These are phyloP conservation scores for Melinopterus prodromus DNA, from an alignment of 2,888 invertebrate genomes.

Conservation along the genomic window DNA sequence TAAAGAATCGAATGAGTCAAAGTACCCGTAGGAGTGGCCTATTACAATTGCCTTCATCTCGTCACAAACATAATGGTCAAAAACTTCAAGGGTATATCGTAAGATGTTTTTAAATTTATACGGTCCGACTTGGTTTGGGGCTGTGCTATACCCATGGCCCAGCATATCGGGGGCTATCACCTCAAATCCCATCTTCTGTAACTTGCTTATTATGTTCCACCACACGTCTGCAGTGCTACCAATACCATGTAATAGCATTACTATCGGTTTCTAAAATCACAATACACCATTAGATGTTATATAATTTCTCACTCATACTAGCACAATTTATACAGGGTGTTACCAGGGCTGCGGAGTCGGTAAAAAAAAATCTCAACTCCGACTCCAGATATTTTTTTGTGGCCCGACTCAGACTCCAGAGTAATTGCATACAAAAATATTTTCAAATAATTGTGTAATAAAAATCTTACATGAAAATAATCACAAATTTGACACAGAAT, in stretches of 20 bases:
- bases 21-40: conserved; percentile 74
- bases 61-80: conserved; percentile 67
- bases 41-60: conserved; percentile 66
- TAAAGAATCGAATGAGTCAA: neutral
- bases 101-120: conserved; percentile 70
- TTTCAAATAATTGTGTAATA: no score
- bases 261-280: conserved; percentile 60
- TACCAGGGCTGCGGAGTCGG: no score
- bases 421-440: no score
- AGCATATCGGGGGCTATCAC: conserved; percentile 72
- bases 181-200: conserved; percentile 67
- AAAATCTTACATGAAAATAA: no score
- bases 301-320: no score
- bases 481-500: no score
- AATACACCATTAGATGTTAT: neutral
- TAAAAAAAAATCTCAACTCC: no score
- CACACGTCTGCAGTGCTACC: conserved; percentile 72
- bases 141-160: conserved; percentile 73
- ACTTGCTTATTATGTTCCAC: conserved; percentile 67
- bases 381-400: no score
- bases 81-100: conserved; percentile 66
- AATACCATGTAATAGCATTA: conserved; percentile 74
- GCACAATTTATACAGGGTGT: no score
- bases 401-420: no score
- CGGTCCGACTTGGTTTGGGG: conserved; percentile 64